Percentiles rank a stretch among this genome's conserved stretches.
Conservation (phyloP, 2,797 vertebrate genomes). For the Geotrypetes seraphini region DNA sequence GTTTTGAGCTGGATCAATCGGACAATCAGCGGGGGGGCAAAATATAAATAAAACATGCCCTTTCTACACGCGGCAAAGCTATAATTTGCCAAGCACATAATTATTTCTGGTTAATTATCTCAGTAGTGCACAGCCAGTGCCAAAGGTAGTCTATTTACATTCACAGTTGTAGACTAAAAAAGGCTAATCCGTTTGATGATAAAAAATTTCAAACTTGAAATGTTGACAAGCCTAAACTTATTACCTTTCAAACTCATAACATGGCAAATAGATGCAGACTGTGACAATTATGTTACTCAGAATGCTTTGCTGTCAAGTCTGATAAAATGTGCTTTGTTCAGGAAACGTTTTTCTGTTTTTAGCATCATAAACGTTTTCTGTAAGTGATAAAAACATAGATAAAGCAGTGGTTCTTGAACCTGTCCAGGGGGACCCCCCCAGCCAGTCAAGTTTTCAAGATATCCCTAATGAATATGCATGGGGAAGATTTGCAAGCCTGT, state of each 20-base stretch:
- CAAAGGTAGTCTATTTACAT: conserved; percentile 27
- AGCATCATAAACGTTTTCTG: too few relatives aligned
- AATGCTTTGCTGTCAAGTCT: neutral
- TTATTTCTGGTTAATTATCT: conserved; percentile 54
- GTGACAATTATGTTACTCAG: neutral
- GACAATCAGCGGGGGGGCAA: conserved; percentile 25
- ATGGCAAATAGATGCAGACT: neutral
- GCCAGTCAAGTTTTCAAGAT: too few relatives aligned
- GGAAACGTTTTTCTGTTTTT: neutral
- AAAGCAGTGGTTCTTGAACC: too few relatives aligned
- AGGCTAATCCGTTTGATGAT: conserved; percentile 15
- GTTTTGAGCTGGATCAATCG: conserved; percentile 30
- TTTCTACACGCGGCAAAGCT: conserved; percentile 38
- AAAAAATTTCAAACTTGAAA: conserved; percentile 9
- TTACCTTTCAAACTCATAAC: neutral
- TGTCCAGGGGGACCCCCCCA: too few relatives aligned
- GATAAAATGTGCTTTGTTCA: neutral
- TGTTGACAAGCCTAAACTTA: neutral
- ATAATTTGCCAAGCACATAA: conserved; percentile 45
- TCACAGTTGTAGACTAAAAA: conserved; percentile 18
- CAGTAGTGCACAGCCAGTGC: conserved; percentile 30
- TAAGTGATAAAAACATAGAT: too few relatives aligned
- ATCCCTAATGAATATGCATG: too few relatives aligned
- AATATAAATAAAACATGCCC: conserved; percentile 45
- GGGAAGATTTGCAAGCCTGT: too few relatives aligned